Base-by-base conservation (phyloP, 1,140 invertebrate species). In the Aphelenchoides fujianensis region DNA sequence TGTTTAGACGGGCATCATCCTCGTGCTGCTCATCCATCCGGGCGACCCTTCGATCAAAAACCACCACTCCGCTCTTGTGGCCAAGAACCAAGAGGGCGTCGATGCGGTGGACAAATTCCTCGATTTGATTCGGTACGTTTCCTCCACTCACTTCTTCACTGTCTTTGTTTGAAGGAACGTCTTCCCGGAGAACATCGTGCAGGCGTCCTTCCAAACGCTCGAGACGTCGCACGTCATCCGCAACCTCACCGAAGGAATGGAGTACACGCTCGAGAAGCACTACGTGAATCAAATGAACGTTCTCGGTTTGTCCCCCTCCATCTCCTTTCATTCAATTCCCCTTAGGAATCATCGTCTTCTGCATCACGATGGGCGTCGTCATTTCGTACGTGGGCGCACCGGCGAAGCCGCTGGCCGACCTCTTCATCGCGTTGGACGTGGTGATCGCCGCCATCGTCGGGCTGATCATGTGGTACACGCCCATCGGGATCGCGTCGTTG, bases 401-500 rank as follows among this genome's bases (percentile, higher is more conserved):
- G 35, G 87, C 82, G 3, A 80, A 85, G 68, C 78, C 86, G 1
- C 80, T 88, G 77, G 72, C 86, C 9, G 81, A 88, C 28, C 83
- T 88, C 66, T 88, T 88, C 71, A 73, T 78, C 27, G 81, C 86
- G 5, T 73, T 88, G 28, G 86, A 87, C 77, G 83, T 88, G 57
- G 85, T 88, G 63, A 85, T 87, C 55, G 87, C 87, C 81, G 82
- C 83, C n/a, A 78, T 86, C 9, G 92, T 95, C 16, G 90, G 90
- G 0, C 89, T 90, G 9, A 90, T 94, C 0, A 94, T 95, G 90
- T 94, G 92, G 92, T 87, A 94, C 69, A 95, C 93, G 27, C 94
- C 94, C 0, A 85, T 95, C 30, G 94, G 94, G 73, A 93, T 97
- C 2, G 90, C 91, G 52, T 96, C 94, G 85, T 87, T 97, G 54